A percentile compares a stretch with the other conserved stretches of the same genome.
phyloP scores from a whole-genome alignment of 2,888 invertebrate species.

The Amiota mariae region DNA sequence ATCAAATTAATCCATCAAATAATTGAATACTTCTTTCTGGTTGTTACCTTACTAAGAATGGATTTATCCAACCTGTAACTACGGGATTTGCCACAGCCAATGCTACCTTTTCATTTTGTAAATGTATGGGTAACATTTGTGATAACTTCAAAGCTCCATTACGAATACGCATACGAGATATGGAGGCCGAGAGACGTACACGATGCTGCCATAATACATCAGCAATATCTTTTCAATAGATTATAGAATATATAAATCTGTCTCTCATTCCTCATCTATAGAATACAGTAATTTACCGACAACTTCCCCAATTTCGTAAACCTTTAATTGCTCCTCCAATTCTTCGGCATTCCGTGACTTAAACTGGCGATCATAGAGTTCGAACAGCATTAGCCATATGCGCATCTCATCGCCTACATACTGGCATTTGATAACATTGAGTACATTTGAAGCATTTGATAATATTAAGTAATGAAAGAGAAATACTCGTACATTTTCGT shows the following conservation, averaged over 20 bases:
- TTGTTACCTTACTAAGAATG: constrained; percentile 79
- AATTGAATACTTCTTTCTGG: not conserved
- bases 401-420: constrained; percentile 70
- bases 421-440: constrained; percentile 44
- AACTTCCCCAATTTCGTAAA: constrained; percentile 67
- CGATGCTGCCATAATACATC: constrained; percentile 79
- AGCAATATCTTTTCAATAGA: constrained; percentile 75
- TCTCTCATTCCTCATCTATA: not conserved
- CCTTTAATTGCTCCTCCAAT: constrained; percentile 51
- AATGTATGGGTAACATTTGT: constrained; percentile 81
- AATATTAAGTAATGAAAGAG: not conserved
- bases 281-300: constrained; percentile 50
- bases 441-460: too few species aligned
- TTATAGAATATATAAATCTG: not conserved
- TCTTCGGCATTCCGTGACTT: constrained; percentile 68
- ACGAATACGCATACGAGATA: constrained; percentile 84
- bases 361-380: constrained; percentile 76
- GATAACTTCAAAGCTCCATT: constrained; percentile 81
- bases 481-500: not conserved
- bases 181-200: constrained; percentile 83
- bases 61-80: constrained; percentile 88
- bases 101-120: constrained; percentile 81
- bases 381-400: constrained; percentile 76
- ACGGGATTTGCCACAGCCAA: constrained; percentile 75
- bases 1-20: not conserved